phyloP scores from a whole-genome alignment of 2,113 vertebrate genomes.

The Montifringilla adamsi region DNA sequence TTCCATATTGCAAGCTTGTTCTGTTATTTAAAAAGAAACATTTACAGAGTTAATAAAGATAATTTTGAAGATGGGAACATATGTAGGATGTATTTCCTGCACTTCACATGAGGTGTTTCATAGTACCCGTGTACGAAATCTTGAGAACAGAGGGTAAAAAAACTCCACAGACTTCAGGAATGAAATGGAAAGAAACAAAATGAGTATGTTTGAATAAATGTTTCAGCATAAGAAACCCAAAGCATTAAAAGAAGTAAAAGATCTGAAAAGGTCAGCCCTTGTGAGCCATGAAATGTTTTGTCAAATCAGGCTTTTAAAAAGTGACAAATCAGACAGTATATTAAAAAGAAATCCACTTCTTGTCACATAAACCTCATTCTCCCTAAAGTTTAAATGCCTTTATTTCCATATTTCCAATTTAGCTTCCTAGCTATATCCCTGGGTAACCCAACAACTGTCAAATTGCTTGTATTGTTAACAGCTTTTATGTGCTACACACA shows the following conservation, averaged over 20 bases:
- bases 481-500: conserved; percentile 5
- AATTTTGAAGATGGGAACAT: neutral
- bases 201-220: neutral
- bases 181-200: conserved; percentile 1
- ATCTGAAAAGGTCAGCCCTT: neutral
- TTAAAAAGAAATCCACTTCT: neutral
- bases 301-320: neutral
- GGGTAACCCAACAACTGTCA: neutral
- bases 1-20: conserved; percentile 98
- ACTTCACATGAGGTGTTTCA: neutral
- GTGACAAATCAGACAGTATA: neutral
- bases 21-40: conserved; percentile 74
- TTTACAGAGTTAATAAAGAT: conserved; percentile 47
- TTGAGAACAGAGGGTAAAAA: neutral
- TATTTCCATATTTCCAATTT: conserved; percentile 39
- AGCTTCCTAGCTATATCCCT: neutral
- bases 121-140: neutral
- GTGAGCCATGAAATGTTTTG: neutral
- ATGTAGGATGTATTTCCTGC: neutral
- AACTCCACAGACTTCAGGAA: neutral
- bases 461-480: neutral
- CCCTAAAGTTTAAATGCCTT: neutral
- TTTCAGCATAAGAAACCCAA: neutral
- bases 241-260: neutral
- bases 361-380: conserved; percentile 2